phyloP scores from a whole-genome alignment of 2,113 vertebrate species.

The Pao palembangensis region DNA sequence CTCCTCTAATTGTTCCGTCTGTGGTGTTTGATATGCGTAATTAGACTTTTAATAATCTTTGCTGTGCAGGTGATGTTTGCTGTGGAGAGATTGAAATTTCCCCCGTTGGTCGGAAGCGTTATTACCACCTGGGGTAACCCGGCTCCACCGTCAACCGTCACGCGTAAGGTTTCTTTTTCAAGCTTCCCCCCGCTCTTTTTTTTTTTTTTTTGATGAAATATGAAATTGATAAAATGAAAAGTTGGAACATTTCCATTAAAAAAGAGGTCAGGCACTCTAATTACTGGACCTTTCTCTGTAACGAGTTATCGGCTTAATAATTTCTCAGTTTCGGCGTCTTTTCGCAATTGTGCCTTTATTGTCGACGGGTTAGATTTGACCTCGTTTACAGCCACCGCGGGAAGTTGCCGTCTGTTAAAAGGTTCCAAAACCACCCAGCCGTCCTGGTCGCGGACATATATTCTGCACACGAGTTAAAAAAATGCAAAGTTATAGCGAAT shows the following conservation, averaged over 20 bases:
- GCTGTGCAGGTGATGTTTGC: constrained; percentile 66
- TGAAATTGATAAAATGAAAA: neutral
- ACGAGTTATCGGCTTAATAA: neutral
- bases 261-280: neutral
- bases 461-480: too few species aligned
- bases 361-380: neutral
- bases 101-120: constrained; percentile 10
- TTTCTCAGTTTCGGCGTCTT: neutral
- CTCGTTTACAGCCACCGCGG: neutral
- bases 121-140: neutral
- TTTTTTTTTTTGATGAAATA: neutral
- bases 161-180: too few species aligned
- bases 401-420: neutral
- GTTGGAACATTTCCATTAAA: neutral
- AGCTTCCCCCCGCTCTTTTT: too few species aligned
- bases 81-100: constrained; percentile 23
- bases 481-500: too few species aligned
- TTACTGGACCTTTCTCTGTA: neutral
- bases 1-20: constrained; percentile 66
- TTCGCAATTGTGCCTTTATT: neutral
- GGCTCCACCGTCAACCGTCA: neutral
- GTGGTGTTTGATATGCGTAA: constrained; percentile 71
- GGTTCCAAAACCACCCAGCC: too few species aligned
- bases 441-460: too few species aligned
- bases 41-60: constrained; percentile 74